Base-by-base conservation (phyloP, 2,888 invertebrate genomes). In the Eretmocerus hayati region DNA sequence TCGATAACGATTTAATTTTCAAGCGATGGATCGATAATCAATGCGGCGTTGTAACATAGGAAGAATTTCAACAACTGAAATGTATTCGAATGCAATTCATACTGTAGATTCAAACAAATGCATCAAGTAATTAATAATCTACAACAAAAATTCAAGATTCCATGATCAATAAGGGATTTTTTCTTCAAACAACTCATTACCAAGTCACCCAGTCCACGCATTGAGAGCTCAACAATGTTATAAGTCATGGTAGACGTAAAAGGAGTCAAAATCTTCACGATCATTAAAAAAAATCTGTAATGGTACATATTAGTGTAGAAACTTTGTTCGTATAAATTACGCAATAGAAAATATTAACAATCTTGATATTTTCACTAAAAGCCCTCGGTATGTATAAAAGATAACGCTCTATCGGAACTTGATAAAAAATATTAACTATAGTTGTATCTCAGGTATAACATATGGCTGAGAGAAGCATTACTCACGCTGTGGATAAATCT, bases 401-500 rank as follows among this genome's bases (percentile, higher is more conserved):
- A 23, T 40, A 31, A 6, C 36, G 36, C 36, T 26, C 11, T 9
- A 9, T 26, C 15, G 19, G 19, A 36, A 4, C 18, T n/a, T 33
- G 11, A 11, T 2, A 37, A n/a, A 9, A 37, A 20, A 13, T 39
- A 36, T 43, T 42, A 40, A 13, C 38, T 52, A 46, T 32, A 46
- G 36, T 19, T 35, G 39, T 43, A 46, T 39, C 36, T 52, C 46
- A 49, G 52, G 46, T 52, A 46, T 37, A 11, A 26, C n/a, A 43
- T 32, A 41, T 44, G 21, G 35, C 19, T 13, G 18, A 6, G 26
- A 26, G 26, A 11, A 45, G 40, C 23, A 23, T 44, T 23, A 51
- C 16, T 59, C 53, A 60, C 31, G 64, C 62, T 23, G 56, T 56
- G 18, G 65, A 59, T 22, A 63, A 61, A 47, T 58, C 57, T 32